Percentiles rank a stretch among this genome's conserved stretches.
Evolutionary conservation across 2,888 invertebrate genomes (phyloP).

Genomic region (Spilosoma lubricipeda): DNA sequence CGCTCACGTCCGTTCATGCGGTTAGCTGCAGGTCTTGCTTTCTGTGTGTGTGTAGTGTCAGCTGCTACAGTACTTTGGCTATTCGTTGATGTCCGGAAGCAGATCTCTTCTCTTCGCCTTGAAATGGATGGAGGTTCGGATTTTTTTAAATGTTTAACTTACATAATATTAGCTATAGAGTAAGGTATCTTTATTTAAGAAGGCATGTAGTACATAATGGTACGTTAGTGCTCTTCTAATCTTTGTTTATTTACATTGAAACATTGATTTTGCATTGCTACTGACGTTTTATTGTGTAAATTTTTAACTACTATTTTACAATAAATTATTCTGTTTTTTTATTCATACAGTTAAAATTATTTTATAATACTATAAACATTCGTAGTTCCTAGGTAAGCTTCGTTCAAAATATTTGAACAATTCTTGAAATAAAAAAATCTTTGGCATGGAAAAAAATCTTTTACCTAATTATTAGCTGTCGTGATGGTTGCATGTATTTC

Average conservation of each 20-base stretch:
- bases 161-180: background rate
- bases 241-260: background rate
- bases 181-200: background rate
- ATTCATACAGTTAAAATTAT: background rate
- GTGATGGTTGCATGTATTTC: background rate
- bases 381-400: background rate
- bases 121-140: slow-evolving; percentile 89
- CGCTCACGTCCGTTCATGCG: slow-evolving; percentile 85
- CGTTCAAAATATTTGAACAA: background rate
- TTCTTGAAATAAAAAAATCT: background rate
- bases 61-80: slow-evolving; percentile 89
- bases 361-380: background rate
- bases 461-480: background rate
- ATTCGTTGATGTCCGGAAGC: slow-evolving; percentile 89
- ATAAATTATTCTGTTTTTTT: background rate
- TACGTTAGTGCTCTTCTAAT: background rate
- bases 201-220: background rate
- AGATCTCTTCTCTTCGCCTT: slow-evolving; percentile 87
- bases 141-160: slow-evolving; percentile 23
- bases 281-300: background rate
- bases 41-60: slow-evolving; percentile 88
- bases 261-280: background rate
- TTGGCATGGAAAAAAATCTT: background rate
- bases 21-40: slow-evolving; percentile 87
- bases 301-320: background rate